Percentiles rank a stretch among this genome's conserved stretches.
Conservation (phyloP, 2,797 vertebrate species). For the Selene dorsalis region DNA sequence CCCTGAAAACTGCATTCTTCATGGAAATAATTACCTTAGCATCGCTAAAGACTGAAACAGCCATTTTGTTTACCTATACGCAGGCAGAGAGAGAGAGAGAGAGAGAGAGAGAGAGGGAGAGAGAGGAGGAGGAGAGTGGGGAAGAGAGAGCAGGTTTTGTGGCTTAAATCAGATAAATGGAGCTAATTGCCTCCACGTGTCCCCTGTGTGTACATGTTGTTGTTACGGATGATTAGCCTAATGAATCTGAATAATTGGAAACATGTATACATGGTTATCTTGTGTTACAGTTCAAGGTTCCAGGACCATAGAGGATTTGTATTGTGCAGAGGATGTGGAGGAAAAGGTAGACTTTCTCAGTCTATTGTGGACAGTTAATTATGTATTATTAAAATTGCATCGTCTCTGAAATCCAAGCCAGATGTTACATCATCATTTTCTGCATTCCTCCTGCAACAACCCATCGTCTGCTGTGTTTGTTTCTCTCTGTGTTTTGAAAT, state of each 20-base stretch:
- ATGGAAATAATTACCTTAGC: neutral
- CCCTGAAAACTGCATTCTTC: neutral
- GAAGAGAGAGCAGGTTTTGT: conserved; percentile 55
- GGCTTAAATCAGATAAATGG: conserved; percentile 78
- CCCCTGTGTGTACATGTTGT: conserved; percentile 79
- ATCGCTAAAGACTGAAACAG: conserved; percentile 2
- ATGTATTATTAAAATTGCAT: neutral
- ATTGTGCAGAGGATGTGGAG: conserved; percentile 27
- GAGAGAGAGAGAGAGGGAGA: neutral
- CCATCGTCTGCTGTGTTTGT: neutral
- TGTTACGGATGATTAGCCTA: conserved; percentile 81
- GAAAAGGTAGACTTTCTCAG: neutral
- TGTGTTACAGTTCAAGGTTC: conserved; percentile 78
- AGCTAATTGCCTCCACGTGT: conserved; percentile 73
- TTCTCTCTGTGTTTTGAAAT: neutral
- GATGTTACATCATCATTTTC: neutral
- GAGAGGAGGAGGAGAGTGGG: conserved; percentile 6
- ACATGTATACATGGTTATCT: conserved; percentile 79
- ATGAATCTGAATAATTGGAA: conserved; percentile 83
- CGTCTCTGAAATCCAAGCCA: neutral
- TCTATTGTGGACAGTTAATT: neutral
- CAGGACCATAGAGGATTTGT: conserved; percentile 47
- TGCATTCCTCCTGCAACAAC: neutral
- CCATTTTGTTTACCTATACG: conserved; percentile 18
- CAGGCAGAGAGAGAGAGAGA: conserved; percentile 8